Base-by-base conservation (phyloP, 2,113 vertebrate species). In the Bubalus kerabau region DNA sequence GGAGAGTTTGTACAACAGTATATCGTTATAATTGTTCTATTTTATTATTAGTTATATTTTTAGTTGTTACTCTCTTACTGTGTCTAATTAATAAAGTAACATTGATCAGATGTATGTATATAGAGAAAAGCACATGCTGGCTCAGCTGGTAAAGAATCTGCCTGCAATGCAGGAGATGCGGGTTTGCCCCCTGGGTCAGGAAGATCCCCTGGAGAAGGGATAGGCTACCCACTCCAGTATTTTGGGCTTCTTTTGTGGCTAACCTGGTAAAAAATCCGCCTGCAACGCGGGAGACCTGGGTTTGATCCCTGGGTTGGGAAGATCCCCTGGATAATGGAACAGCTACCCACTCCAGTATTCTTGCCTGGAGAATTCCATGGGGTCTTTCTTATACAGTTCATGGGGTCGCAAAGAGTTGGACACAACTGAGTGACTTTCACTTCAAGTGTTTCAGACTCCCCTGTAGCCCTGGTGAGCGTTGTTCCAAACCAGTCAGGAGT, bases 111-210 rank as follows among this genome's bases (percentile, higher is more conserved):
- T 12, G 6, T 23, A 82, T n/a, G 11, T 54, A 23, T n/a, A 30
- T 7, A 19, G n/a, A 82, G 80, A n/a, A n/a, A 82, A 54, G 54
- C 15, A 54, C 80, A 82, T 23, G 67, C 5, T 71, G 67, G 67
- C n/a, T 71, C 67, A 71, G 67, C n/a, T 23, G 10, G 67, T 23
- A 23, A 40, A 12, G 67, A 71, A 71, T 40, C 19, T 0, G 10
- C 10, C 67, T 40, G n/a, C 67, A 71, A 23, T 23, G 67, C 0
- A 40, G 67, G n/a, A 71, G n/a, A 71, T 71, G 17, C 0, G 1
- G 4, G 64, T 71, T 71, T 0, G 0, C 17, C 17, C 64, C 16
- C n/a, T 36, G 4, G 64, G 64, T 21, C n/a, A 21, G n/a, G 64
- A 36, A 36, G n/a, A 36, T 71, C 17, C 2, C 0, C 64, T 36